Base-by-base conservation (phyloP, 1,140 invertebrate species). In the Ganaspis sp. region DNA sequence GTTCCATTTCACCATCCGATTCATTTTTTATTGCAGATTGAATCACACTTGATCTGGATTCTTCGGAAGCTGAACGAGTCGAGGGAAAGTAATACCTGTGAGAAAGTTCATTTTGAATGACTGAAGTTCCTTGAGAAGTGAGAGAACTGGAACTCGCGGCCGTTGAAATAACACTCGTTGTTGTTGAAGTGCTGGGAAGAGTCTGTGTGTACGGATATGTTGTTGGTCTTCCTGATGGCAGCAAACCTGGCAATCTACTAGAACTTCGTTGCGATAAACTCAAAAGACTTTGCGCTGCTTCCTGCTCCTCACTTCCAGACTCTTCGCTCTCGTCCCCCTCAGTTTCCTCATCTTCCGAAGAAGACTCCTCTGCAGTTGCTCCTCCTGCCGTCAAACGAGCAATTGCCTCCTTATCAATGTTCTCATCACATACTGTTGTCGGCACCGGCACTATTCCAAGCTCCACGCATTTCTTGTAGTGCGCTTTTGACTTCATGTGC, bases 401-500 rank as follows among this genome's bases (percentile, higher is more conserved):
- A 1, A 94, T 90, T 0, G 93, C 94, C 29, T 94, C 94, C 79
- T 93, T 93, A 83, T 95, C 94, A 77, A 95, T 94, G 75, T 95
- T 94, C 8, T 93, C 92, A 29, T 95, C 94, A 69, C 94, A 94
- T 85, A 93, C 95, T n/a, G 93, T 93, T 26, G 93, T 95, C 72
- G 95, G 96, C 26, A 95, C 95, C 12, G 95, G 94, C 80, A 93
- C 92, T 53, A 97, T 94, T 15, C 96, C 96, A 69, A 97, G 90
- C 84, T 98, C 96, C 8, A 96, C 92, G 91, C 98, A 98, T 83
- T 96, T 97, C 88, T 98, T 98, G 84, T 96, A 96, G 89, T 99
- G 98, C 0, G 98, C 96, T 92, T 99, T 99, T 15, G 98, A 99
- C 86, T 99, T 98, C 96, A 99, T 98, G 88, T 99, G 99, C 90